A percentile compares a stretch with the other conserved stretches of the same genome.
Conservation (phyloP, 2,113 vertebrate genomes). For the Pavo muticus region DNA sequence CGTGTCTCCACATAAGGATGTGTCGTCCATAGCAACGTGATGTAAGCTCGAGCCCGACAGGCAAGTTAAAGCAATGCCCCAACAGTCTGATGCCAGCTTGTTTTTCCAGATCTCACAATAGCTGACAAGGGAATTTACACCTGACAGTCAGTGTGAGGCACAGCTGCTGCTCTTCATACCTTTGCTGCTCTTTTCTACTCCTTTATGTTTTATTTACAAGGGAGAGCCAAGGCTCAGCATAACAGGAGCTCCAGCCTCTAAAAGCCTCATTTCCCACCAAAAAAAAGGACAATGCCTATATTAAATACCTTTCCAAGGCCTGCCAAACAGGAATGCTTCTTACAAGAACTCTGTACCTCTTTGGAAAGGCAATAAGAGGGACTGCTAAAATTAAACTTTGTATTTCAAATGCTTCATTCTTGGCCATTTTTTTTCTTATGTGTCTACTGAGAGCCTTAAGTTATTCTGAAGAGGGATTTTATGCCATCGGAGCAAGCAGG, state of each 20-base stretch:
- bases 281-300: rapidly evolving
- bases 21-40: background rate
- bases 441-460: background rate
- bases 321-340: background rate
- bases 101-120: background rate
- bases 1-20: background rate
- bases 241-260: background rate
- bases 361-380: background rate
- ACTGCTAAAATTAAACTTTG: background rate
- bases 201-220: background rate
- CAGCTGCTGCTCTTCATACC: background rate
- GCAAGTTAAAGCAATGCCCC: background rate
- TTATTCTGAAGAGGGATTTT: background rate
- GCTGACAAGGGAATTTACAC: background rate
- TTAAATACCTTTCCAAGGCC: background rate
- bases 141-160: background rate
- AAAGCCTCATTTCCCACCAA: background rate
- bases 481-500: background rate
- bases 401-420: background rate
- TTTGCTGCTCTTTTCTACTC: background rate
- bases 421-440: background rate
- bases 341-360: background rate
- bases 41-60: background rate
- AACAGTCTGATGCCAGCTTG: background rate
- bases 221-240: background rate